Percentiles rank a stretch among this genome's conserved stretches.
Evolutionary conservation across 2,888 invertebrate species (phyloP).

Genomic region (Cheilosia impressa): DNA sequence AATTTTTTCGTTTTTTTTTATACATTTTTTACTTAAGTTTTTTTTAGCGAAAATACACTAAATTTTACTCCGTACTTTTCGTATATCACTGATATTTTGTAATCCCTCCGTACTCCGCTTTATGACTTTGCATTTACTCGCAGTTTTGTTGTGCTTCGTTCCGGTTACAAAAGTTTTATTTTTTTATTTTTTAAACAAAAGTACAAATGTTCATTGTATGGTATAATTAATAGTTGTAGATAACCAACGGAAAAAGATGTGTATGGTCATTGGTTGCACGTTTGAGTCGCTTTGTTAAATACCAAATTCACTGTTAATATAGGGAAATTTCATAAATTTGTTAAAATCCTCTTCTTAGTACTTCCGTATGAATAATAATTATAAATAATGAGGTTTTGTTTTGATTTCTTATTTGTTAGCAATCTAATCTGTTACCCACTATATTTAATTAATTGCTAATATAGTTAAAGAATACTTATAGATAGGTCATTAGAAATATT

Average conservation of each 20-base stretch:
- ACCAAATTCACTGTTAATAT: slow-evolving; percentile 6
- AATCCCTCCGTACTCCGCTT: slow-evolving; percentile 11
- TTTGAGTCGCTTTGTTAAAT: not conserved
- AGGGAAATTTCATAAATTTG: slow-evolving; percentile 10
- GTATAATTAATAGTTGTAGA: not conserved
- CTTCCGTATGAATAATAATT: slow-evolving; percentile 24
- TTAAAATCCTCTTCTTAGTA: slow-evolving; percentile 15
- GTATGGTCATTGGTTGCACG: not conserved
- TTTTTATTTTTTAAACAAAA: not conserved
- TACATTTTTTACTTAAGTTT: slow-evolving; percentile 27
- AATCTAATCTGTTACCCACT: slow-evolving; percentile 37
- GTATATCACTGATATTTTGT: slow-evolving; percentile 62
- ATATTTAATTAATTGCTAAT: slow-evolving; percentile 27
- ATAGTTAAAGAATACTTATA: slow-evolving; percentile 46
- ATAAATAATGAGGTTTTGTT: slow-evolving; percentile 72
- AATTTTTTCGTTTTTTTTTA: slow-evolving; percentile 12
- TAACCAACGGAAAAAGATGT: not conserved
- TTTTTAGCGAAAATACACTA: slow-evolving; percentile 46
- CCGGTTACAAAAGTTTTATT: not conserved
- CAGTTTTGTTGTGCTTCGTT: slow-evolving; percentile 1
- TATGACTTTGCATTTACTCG: not conserved
- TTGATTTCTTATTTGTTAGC: slow-evolving; percentile 47
- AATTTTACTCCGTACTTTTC: slow-evolving; percentile 51
- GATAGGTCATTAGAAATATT: slow-evolving; percentile 43
- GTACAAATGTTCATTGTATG: not conserved